Percentiles rank a stretch among this genome's conserved stretches.
These are phyloP conservation scores for Anorthoa munda DNA, from an alignment of 2,888 invertebrate species.

Conservation along the genomic window DNA sequence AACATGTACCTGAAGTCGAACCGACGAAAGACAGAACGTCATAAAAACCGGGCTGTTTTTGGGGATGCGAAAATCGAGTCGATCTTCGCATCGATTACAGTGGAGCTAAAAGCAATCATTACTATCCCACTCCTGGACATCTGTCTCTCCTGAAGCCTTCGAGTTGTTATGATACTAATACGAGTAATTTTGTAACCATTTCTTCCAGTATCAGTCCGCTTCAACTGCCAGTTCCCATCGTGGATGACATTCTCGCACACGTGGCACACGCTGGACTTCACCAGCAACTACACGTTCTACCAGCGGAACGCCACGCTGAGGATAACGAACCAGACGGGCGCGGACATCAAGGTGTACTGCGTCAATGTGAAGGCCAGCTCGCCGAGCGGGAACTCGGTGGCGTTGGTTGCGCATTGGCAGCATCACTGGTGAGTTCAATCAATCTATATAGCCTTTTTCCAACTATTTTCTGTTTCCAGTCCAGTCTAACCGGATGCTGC, in stretches of 20 bases:
- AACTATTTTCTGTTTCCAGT: too few species aligned
- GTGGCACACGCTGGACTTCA: slow-evolving; percentile 97
- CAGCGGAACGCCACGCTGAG: slow-evolving; percentile 94
- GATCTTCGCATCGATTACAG: too few species aligned
- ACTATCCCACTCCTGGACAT: too few species aligned
- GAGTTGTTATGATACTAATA: neutral
- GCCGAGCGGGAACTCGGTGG: slow-evolving; percentile 88
- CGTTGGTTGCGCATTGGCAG: slow-evolving; percentile 90
- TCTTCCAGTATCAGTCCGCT: slow-evolving; percentile 92
- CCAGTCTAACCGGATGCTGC: too few species aligned
- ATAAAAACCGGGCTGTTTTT: too few species aligned
- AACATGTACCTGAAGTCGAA: too few species aligned
- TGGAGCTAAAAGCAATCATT: too few species aligned
- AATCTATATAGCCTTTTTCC: too few species aligned
- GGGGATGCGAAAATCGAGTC: too few species aligned
- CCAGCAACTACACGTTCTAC: slow-evolving; percentile 96
- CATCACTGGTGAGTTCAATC: slow-evolving; percentile 85
- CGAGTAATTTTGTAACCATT: slow-evolving; percentile 43
- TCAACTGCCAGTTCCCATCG: slow-evolving; percentile 96
- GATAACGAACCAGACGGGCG: slow-evolving; percentile 92
- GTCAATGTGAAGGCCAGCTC: slow-evolving; percentile 91
- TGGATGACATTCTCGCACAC: slow-evolving; percentile 96
- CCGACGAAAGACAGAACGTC: too few species aligned
- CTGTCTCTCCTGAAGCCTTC: too few species aligned
- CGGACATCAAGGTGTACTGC: slow-evolving; percentile 93